Evolutionary conservation across 2,113 vertebrate species (phyloP), one percentile per base, ranked within the genome.

Genomic region (Gymnorhina tibicen): DNA sequence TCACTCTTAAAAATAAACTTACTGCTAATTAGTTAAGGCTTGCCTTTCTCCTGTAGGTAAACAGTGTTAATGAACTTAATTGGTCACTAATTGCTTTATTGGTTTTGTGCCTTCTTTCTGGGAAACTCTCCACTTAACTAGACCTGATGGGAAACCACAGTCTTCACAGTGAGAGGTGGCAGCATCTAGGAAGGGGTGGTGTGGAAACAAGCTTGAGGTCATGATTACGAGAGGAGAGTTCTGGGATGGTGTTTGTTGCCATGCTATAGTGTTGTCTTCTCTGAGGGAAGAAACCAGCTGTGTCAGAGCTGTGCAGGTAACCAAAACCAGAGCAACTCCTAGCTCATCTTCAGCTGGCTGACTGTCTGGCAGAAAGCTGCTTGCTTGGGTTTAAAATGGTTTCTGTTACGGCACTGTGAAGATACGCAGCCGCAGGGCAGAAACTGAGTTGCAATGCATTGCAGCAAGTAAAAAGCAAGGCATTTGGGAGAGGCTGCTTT

Each of bases 1-100:
- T 84, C 35, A 41, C 67, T 78, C 55, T 69, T 94, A 91, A 95
- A 97, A 95, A 96, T 94, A 97, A 97, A 97, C 96, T 82, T 46
- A 24, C 76, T 6, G 5, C 86, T 97, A 96, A 97, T 94, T 73
- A 88, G 86, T 96, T 92, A 92, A 84, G 55, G 91, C 73, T 94
- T 94, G 73, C 86, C 62, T 92, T 92, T 96, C 95, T 96, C 73
- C 93, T 91, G 56, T 92, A 92, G 73, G 88, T 95, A 96, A 97
- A 95, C 69, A 78, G 21, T 56, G 17, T 91, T 96, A 96, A 96
- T 93, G 60, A 91, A 85, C 79, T 81, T 93, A 97, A 95, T 94
- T 85, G 80, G 58, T 72, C 80, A 62, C 92, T 95, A 94, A 96
- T 91, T 85, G 62, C 62, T 94, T 93, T 91, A 91, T 92, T 93